Conservation (phyloP, 2,888 invertebrate genomes). For the Drosophila vallismaia region DNA sequence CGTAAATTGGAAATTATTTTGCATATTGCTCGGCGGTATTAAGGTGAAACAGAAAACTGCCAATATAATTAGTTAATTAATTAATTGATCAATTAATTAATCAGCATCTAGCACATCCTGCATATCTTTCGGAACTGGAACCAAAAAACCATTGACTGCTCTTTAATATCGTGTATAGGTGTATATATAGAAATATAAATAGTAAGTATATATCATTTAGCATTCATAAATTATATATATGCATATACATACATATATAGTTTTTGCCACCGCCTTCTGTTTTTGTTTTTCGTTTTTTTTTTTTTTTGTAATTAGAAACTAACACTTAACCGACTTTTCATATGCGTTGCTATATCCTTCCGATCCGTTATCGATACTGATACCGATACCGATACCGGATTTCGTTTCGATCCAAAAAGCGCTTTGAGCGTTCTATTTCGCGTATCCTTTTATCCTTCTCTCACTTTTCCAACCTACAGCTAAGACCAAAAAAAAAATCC, state of each 20-base stretch:
- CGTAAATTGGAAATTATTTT: constrained; percentile 43
- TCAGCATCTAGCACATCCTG: constrained; percentile 22
- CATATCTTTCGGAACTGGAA: constrained; percentile 56
- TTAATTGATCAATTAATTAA: constrained; percentile 38
- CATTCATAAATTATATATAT: constrained; percentile 39
- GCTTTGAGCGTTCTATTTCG: constrained; percentile 73
- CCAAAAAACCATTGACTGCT: constrained; percentile 77
- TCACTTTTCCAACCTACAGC: constrained; percentile 38
- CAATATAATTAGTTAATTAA: constrained; percentile 21
- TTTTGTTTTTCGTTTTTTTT: constrained; percentile 22
- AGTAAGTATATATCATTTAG: constrained; percentile 55
- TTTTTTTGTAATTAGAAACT: constrained; percentile 60
- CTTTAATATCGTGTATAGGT: constrained; percentile 50
- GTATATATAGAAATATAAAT: constrained; percentile 64
- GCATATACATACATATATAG: constrained; percentile 31
- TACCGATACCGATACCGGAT: constrained; percentile 3
- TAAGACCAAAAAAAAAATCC: constrained; percentile 64
- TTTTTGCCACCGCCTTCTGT: constrained; percentile 21
- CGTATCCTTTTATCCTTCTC: constrained; percentile 45
- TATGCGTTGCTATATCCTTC: constrained; percentile 76
- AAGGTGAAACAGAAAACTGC: constrained; percentile 34
- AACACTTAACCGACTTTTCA: constrained; percentile 73
- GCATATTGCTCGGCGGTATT: constrained; percentile 43
- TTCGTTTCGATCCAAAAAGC: constrained; percentile 60
- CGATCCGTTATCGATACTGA: constrained; percentile 31